These are phyloP conservation scores for Euplagia quadripunctaria DNA, from an alignment of 2,888 invertebrate genomes.

Conservation along the genomic window DNA sequence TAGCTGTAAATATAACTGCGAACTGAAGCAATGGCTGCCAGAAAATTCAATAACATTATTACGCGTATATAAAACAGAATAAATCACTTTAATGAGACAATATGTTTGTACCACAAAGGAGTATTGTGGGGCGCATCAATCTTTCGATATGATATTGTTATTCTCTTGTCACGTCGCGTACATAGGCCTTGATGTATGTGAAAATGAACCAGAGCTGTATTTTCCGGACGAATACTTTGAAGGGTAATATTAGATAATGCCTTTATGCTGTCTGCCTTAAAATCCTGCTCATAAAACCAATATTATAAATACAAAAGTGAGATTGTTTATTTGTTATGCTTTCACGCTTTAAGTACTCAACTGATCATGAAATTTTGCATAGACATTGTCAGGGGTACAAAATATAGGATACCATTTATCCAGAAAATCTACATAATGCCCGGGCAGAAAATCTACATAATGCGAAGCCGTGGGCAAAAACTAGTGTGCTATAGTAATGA, in stretches of 20 bases:
- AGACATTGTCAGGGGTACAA: no score
- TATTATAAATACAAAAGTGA: no score
- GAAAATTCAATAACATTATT: constrained; percentile 5
- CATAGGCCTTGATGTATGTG: constrained; percentile 11
- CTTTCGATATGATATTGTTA: constrained; percentile 23
- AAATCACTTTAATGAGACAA: constrained; percentile 47
- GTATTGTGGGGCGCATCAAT: constrained; percentile 25
- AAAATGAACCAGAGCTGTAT: not conserved
- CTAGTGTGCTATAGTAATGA: no score
- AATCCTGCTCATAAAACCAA: no score
- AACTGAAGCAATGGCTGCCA: constrained; percentile 8
- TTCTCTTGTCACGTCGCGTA: constrained; percentile 19
- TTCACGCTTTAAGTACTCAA: no score
- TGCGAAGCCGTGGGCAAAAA: no score
- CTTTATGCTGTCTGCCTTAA: no score
- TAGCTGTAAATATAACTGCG: not conserved
- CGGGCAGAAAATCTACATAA: no score
- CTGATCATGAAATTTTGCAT: no score
- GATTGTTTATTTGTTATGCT: no score
- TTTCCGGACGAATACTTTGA: not conserved
- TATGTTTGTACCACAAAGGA: constrained; percentile 19
- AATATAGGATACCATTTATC: no score
- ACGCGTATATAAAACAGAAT: constrained; percentile 25
- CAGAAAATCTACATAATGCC: no score
- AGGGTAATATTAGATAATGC: not conserved